Evolutionary conservation across 2,888 invertebrate genomes (phyloP).

Genomic region (Serrognathus titanus): DNA sequence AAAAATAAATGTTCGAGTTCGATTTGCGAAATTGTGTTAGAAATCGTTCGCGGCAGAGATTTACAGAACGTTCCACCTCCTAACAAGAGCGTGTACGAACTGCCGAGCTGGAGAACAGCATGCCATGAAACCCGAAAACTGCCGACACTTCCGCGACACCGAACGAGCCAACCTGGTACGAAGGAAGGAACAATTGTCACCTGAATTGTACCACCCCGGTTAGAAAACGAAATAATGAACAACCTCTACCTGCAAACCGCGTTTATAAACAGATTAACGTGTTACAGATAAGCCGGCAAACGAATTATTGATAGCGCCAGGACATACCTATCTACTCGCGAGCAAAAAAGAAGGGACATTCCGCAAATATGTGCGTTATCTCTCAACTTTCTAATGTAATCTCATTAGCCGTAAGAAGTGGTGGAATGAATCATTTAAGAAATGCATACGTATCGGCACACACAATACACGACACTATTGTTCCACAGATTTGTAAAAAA

Average conservation of each 20-base stretch:
- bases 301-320: background rate
- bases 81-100: conserved; percentile 35
- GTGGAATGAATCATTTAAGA: conserved; percentile 14
- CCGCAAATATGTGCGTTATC: too few relatives aligned
- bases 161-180: conserved; percentile 15
- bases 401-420: too few relatives aligned
- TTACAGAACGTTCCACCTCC: conserved; percentile 14
- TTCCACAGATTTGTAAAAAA: conserved; percentile 22
- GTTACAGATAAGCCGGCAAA: too few relatives aligned
- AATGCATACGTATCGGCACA: conserved; percentile 15
- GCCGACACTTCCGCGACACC: conserved; percentile 26
- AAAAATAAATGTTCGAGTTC: background rate
- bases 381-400: too few relatives aligned
- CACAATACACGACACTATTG: conserved; percentile 18
- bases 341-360: too few relatives aligned
- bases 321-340: too few relatives aligned
- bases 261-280: conserved; percentile 7
- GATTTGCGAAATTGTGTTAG: conserved; percentile 6
- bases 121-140: conserved; percentile 39
- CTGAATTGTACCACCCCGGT: conserved; percentile 19
- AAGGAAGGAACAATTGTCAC: conserved; percentile 22
- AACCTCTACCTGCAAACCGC: conserved; percentile 16
- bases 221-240: conserved; percentile 11
- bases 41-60: conserved; percentile 8
- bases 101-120: conserved; percentile 38